Evolutionary conservation across 2,797 vertebrate genomes (phyloP).

Genomic region (Selene dorsalis): DNA sequence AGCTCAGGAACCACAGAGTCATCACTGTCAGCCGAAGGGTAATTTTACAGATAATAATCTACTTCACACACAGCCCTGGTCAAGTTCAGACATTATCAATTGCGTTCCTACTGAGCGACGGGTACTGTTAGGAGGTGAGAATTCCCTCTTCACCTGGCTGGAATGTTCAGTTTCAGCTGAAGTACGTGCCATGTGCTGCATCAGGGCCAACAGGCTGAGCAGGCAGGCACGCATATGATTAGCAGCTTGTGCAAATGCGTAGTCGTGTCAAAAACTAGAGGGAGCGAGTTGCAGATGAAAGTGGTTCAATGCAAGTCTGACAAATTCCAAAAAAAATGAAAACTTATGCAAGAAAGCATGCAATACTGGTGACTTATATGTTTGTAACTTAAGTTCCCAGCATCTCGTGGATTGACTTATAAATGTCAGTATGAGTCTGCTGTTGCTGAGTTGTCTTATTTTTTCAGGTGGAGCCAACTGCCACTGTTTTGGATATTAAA

Average conservation of each 20-base stretch:
- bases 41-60: conserved; percentile 56
- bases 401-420: background rate
- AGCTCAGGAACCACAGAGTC: conserved; percentile 39
- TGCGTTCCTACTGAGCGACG: conserved; percentile 49
- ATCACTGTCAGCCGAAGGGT: conserved; percentile 32
- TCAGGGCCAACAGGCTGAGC: conserved; percentile 1
- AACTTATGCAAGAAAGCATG: background rate
- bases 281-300: conserved; percentile 27
- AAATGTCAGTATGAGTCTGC: background rate
- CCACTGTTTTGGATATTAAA: conserved; percentile 94
- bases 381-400: background rate
- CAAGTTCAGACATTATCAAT: conserved; percentile 62
- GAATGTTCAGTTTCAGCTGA: conserved; percentile 63
- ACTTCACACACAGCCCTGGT: conserved; percentile 42
- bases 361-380: background rate
- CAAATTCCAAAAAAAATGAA: conserved; percentile 20
- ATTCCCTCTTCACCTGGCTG: conserved; percentile 61
- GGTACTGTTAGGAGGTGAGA: conserved; percentile 74
- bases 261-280: conserved; percentile 11
- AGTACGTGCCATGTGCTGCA: conserved; percentile 30
- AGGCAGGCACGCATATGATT: conserved; percentile 22
- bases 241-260: conserved; percentile 46
- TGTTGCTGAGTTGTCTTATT: conserved; percentile 14
- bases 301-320: conserved; percentile 17
- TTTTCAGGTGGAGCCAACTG: conserved; percentile 92